Conservation (phyloP, 2,888 invertebrate species). For the Anorthoa munda region DNA sequence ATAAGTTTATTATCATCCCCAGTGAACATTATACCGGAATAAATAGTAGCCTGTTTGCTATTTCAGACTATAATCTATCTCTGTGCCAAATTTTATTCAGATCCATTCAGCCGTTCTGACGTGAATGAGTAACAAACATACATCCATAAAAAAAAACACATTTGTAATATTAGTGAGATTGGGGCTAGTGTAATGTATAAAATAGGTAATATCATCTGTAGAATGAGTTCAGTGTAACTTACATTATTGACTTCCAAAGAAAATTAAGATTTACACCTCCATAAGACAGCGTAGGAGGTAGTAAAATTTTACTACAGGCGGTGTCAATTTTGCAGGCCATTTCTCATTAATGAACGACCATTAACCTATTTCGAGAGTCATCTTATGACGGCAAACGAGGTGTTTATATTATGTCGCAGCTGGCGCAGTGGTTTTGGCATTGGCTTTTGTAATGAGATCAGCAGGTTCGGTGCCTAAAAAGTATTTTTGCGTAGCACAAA, state of each 20-base stretch:
- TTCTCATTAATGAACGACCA: not conserved
- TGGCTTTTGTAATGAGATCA: not conserved
- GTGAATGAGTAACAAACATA: too few relatives aligned
- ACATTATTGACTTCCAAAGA: not conserved
- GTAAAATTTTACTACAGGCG: conserved; percentile 14
- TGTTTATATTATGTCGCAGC: not conserved
- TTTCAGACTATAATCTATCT: too few relatives aligned
- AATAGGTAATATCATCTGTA: not conserved
- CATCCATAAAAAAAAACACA: too few relatives aligned
- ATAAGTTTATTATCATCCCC: too few relatives aligned
- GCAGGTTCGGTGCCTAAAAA: too few relatives aligned
- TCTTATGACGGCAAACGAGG: not conserved
- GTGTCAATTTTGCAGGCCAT: conserved; percentile 8
- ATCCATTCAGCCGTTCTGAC: too few relatives aligned
- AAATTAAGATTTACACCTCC: not conserved
- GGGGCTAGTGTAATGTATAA: not conserved
- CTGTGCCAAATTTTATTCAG: too few relatives aligned
- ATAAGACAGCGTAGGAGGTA: not conserved
- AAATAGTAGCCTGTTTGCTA: too few relatives aligned
- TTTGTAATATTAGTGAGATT: too few relatives aligned
- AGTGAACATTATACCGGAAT: too few relatives aligned
- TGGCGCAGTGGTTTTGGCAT: too few relatives aligned
- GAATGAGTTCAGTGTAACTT: not conserved
- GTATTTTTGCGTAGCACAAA: not conserved
- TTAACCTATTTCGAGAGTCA: not conserved